phyloP scores from a whole-genome alignment of 2,113 vertebrate species.

The Ciconia boyciana region DNA sequence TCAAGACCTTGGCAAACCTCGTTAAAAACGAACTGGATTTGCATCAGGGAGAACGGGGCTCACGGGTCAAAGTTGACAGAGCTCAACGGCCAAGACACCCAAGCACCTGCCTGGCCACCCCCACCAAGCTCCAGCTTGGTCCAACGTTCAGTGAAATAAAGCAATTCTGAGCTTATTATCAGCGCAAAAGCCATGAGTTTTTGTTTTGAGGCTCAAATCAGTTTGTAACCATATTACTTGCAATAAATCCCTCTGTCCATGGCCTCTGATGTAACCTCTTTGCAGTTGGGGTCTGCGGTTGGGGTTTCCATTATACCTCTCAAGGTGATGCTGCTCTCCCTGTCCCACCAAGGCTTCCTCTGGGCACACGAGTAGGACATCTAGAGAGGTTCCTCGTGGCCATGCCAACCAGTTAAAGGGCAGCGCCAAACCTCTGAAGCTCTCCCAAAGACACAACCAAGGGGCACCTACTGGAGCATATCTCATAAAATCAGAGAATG shows the following conservation, averaged over 20 bases:
- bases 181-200: background rate
- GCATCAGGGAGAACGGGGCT: background rate
- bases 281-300: background rate
- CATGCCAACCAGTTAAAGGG: background rate
- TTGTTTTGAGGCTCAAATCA: background rate
- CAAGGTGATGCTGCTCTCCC: background rate
- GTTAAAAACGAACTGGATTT: constrained; percentile 42
- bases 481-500: too few species aligned
- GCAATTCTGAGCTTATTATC: background rate
- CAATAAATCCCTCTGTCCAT: background rate
- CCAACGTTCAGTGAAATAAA: background rate
- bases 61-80: background rate
- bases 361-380: accelerated
- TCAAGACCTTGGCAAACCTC: constrained; percentile 40
- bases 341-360: background rate
- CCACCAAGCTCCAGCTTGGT: background rate
- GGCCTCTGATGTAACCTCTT: background rate
- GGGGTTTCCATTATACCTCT: background rate
- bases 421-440: background rate
- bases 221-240: background rate
- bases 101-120: background rate
- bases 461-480: background rate
- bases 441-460: background rate
- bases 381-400: background rate
- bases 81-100: background rate